Evolutionary conservation across 2,888 invertebrate species (phyloP).

Genomic region (Leptinotarsa tumamoca): DNA sequence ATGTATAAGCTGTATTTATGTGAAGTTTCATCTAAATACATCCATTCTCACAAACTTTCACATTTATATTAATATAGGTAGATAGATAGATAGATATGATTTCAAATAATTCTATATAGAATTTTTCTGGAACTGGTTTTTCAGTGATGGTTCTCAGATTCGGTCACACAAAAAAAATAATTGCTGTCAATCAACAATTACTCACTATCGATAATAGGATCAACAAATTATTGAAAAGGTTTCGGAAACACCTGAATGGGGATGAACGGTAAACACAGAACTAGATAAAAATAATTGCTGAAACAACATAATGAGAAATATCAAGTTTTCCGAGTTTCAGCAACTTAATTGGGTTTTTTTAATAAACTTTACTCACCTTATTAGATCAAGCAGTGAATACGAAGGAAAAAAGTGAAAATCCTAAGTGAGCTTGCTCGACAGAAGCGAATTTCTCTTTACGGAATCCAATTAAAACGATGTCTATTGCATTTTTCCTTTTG

Average conservation of each 20-base stretch:
- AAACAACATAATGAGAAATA: background rate
- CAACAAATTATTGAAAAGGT: background rate
- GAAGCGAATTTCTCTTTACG: slow-evolving; percentile 10
- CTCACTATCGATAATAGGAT: too few species aligned
- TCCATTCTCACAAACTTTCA: too few species aligned
- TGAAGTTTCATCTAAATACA: too few species aligned
- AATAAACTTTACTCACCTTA: slow-evolving; percentile 10
- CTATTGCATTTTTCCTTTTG: slow-evolving; percentile 20
- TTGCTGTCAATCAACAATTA: too few species aligned
- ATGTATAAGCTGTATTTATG: too few species aligned
- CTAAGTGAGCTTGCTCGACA: slow-evolving; percentile 7
- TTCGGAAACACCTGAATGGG: background rate
- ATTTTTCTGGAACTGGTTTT: too few species aligned
- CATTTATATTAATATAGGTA: too few species aligned
- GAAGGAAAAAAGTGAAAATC: slow-evolving; percentile 8
- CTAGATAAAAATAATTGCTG: background rate
- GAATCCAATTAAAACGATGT: slow-evolving; percentile 26
- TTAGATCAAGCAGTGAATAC: slow-evolving; percentile 7
- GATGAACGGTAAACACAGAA: background rate
- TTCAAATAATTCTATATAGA: too few species aligned
- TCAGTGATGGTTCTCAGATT: too few species aligned
- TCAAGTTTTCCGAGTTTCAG: slow-evolving; percentile 5
- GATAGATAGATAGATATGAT: too few species aligned
- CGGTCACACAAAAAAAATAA: too few species aligned
- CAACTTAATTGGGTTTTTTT: slow-evolving; percentile 10